These are phyloP conservation scores for Caerostris darwini DNA, from an alignment of 1,140 invertebrate genomes.

Conservation along the genomic window DNA sequence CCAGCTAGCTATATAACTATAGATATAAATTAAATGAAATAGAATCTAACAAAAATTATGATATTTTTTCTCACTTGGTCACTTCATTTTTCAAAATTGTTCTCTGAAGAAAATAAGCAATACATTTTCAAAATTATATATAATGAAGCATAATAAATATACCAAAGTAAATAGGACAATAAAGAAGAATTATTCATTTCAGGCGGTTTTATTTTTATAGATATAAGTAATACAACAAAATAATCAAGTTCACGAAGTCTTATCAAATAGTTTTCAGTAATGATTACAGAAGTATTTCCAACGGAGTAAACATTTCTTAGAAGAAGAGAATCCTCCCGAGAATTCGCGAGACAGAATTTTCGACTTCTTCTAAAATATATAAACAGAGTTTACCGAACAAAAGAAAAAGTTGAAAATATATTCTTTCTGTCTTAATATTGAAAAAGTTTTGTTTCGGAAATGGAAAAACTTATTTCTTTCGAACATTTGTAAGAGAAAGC, in stretches of 20 bases:
- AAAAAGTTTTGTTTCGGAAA: constrained; percentile 1
- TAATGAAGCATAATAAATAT: background rate
- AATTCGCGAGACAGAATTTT: background rate
- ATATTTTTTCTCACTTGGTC: too few relatives aligned
- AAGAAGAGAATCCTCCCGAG: background rate
- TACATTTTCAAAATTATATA: background rate
- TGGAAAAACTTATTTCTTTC: background rate
- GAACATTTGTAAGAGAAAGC: background rate
- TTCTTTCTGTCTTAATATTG: background rate
- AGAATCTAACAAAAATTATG: too few relatives aligned
- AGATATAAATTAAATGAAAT: too few relatives aligned
- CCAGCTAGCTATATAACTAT: too few relatives aligned
- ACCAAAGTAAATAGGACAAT: background rate
- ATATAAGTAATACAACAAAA: background rate
- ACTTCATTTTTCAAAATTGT: too few relatives aligned
- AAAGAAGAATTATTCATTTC: background rate
- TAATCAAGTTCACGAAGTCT: background rate
- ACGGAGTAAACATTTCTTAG: background rate
- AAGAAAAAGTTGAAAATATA: background rate
- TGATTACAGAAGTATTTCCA: background rate
- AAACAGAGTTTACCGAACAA: background rate
- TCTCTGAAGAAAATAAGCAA: too few relatives aligned
- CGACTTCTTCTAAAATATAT: background rate
- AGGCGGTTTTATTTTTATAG: background rate
- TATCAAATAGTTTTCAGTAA: background rate